Evolutionary conservation across 2,888 invertebrate genomes (phyloP), one percentile per base, ranked within the genome.

Genomic region (Gisinianus flammeolus): DNA sequence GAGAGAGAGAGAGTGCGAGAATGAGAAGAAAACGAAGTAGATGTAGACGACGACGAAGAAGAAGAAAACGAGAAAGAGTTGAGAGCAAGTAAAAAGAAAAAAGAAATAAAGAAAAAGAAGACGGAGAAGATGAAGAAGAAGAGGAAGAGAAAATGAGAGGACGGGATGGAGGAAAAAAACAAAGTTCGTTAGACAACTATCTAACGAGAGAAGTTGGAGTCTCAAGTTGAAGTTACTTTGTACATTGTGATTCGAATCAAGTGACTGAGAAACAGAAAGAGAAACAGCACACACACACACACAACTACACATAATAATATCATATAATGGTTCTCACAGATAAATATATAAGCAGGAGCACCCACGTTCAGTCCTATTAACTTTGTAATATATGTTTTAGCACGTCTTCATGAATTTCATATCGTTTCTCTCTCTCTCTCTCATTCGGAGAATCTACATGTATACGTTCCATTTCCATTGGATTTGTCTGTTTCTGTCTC

Each of bases 301-400:
- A n/a, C 19, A n/a, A 22, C 58, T 24, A n/a, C n/a, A 2, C 16
- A 22, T 58, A 26, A 62, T 26, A 44, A 44, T 44, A 44, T 24
- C 26, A 22, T 24, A 2, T 24, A 22, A 8, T 62, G 12, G 12
- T 12, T 26, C 26, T 26, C 26, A 12, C 5, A 24, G 26, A 62
- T 26, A 26, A 26, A 62, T 62, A 24, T 24, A 62, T 26, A 24
- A 26, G 62, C 28, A 62, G 62, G 24, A 62, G 62, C 62, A 62
- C 62, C 35, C 67, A 67, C 67, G 67, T 67, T 67, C 67, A 67
- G 5, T 67, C 33, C 67, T 74, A 74, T 74, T 67, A 74, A 74
- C 66, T 66, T 66, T 74, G 74, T 74, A 66, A 74, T 74, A 74
- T 74, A 74, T 66, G 64, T 74, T 74, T 74, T 74, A 74, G 74